Base-by-base conservation (phyloP, 2,888 invertebrate genomes). In the Plemyria rubiginata region DNA sequence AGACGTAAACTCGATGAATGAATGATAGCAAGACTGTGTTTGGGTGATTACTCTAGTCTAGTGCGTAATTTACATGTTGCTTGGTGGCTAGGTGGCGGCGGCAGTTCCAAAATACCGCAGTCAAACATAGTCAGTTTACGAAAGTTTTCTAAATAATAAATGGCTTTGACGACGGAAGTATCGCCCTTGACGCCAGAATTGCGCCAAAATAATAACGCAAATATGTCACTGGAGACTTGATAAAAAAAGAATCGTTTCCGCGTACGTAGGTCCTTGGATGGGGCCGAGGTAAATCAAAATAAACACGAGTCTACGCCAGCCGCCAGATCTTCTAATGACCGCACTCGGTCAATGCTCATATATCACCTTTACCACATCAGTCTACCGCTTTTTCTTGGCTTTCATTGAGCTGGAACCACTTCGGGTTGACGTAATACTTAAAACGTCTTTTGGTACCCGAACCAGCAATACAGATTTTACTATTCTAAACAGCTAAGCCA, bases 61-160 rank as follows among this genome's bases (percentile, higher is more conserved):
- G 78, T 79, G 78, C 82, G 84, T 80, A 82, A 81, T 82, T 85
- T 81, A 80, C 82, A 81, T 80, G 76, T 79, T 80, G 77, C 57
- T 53, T 51, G 61, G 38, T 9, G 49, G 55, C 36, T 41, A 48
- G 46, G 75, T 74, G 76, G 76, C 73, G 77, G 75, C 73, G 15
- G 49, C 38, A 74, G 76, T 85, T 87, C 80, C 79, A 82, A 88
- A 90, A 90, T 90, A 90, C 84, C 82, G 71, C 76, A 66, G 69
- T 66, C 79, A 82, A 84, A 83, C 83, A 84, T 69, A 76, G 77
- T 73, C 70, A 70, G 76, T 79, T 80, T 75, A 75, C 80, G 72
- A 75, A 81, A 86, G 80, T 84, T 85, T 88, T 83, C 85, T 75
- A 81, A 86, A 88, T 89, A 89, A 86, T 81, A 87, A 85, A 87